Evolutionary conservation across 1,140 invertebrate species (phyloP), one percentile per base, ranked within the genome.

Genomic region (Papilio helenus): DNA sequence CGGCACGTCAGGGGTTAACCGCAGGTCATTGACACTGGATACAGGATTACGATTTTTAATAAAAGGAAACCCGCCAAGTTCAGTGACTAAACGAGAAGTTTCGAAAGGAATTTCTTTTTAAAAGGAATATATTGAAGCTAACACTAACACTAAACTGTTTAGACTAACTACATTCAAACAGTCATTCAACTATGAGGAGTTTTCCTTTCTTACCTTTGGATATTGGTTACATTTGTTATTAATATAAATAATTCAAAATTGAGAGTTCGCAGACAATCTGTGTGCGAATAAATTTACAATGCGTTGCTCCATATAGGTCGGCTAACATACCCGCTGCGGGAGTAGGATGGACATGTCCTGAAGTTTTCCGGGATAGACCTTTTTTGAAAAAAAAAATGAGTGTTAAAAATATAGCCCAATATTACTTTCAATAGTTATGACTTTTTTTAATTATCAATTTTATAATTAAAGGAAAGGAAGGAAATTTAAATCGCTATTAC

Each of bases 181-280:
- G 8, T 0, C 5, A 39, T 8, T 39, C 0, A 39, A 39, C 34
- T 39, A 8, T 39, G 34, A 39, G 7, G 34, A 39, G 34, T 39
- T 39, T 39, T 8, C 14, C 1, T 71, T 39, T 39, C 39, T 18
- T 73, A 61, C 1, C 9, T 44, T n/a, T 42, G 65, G 8, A 34
- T 16, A 14, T 1, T 10, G 7, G 34, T 72, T 39, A 23, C 5
- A 39, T 72, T 61, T 26, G 10, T 14, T 61, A 61, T 12, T 26
- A 23, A 20, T 20, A 3, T 10, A 72, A 42, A 29, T 34, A 14
- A 71, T 71, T 71, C 68, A 29, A 72, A n/a, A 72, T 72, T 42
- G n/a, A 73, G 72, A 42, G 39, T 42, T 73, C n/a, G 34, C 42
- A 73, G n/a, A 73, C 72, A 46, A 73, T 73, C 72, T 14, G 42